Percentiles rank a stretch among this genome's conserved stretches.
Evolutionary conservation across 2,113 vertebrate species (phyloP).

Genomic region (Catharus minimus): DNA sequence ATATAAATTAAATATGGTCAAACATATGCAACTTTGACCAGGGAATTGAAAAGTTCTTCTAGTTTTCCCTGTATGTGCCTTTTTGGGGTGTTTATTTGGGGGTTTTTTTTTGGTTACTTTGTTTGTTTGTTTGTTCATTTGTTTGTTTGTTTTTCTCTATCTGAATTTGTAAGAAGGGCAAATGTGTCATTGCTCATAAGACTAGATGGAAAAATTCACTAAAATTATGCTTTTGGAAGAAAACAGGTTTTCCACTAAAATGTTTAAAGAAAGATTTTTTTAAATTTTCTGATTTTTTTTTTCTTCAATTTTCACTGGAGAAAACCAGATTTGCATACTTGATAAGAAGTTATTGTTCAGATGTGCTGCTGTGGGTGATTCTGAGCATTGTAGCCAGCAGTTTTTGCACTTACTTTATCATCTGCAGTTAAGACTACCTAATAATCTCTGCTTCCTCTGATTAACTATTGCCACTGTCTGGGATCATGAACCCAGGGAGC

Average conservation of each 20-base stretch:
- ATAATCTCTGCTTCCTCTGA: background rate
- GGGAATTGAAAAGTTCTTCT: background rate
- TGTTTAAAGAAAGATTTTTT: background rate
- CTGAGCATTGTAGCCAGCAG: background rate
- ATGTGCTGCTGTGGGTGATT: background rate
- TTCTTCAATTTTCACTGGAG: background rate
- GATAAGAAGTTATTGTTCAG: background rate
- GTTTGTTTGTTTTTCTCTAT: background rate
- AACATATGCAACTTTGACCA: background rate
- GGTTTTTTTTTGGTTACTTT: background rate
- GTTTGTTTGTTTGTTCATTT: no score
- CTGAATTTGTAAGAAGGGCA: background rate
- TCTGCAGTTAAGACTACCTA: background rate
- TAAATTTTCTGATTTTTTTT: background rate
- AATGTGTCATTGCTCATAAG: background rate
- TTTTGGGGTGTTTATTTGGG: rapidly evolving
- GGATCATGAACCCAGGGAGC: background rate
- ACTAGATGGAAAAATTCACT: background rate
- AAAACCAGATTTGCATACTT: background rate
- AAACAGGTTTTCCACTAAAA: background rate
- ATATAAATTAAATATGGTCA: background rate
- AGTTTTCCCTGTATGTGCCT: background rate
- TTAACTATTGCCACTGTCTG: background rate
- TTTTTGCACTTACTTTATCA: background rate
- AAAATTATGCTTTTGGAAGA: background rate